Percentiles rank a stretch among this genome's conserved stretches.
Conservation (phyloP, 2,113 vertebrate species). For the Acanthisitta chloris region DNA sequence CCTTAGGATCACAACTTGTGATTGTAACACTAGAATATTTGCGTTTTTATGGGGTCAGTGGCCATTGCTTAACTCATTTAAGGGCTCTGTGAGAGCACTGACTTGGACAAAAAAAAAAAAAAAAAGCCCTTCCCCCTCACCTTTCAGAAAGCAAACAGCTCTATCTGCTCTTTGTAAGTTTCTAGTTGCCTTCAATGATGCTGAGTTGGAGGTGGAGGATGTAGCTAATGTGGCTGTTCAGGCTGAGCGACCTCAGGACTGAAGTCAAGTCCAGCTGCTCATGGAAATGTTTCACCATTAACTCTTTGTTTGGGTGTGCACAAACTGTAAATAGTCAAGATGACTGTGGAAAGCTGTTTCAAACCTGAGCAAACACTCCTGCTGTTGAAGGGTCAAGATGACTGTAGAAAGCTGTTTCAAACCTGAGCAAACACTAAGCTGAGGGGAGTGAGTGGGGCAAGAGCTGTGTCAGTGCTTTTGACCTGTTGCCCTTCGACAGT, state of each 20-base stretch:
- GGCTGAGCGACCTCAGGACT: conserved; percentile 17
- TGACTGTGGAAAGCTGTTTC: conserved; percentile 35
- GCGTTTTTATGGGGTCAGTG: conserved; percentile 7
- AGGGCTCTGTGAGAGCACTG: conserved; percentile 43
- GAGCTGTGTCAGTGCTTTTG: neutral
- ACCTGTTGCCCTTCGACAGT: neutral
- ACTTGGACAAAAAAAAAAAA: neutral
- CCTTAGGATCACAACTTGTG: conserved; percentile 75
- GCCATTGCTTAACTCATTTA: conserved; percentile 41
- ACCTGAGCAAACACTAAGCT: neutral
- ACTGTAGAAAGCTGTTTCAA: neutral
- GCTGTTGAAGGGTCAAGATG: neutral
- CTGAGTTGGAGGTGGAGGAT: neutral
- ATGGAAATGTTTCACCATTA: conserved; percentile 40
- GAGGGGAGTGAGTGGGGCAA: neutral
- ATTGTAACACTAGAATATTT: conserved; percentile 39
- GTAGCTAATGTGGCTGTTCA: conserved; percentile 36
- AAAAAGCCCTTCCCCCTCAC: neutral
- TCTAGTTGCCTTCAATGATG: neutral
- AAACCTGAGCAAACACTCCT: neutral
- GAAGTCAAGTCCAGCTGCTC: conserved; percentile 54
- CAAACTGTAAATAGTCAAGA: conserved; percentile 56
- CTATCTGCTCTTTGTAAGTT: conserved; percentile 47
- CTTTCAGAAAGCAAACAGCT: neutral
- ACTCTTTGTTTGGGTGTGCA: conserved; percentile 13